These are phyloP conservation scores for Otolemur garnettii DNA, from an alignment of 2,113 vertebrate species.

Conservation along the genomic window DNA sequence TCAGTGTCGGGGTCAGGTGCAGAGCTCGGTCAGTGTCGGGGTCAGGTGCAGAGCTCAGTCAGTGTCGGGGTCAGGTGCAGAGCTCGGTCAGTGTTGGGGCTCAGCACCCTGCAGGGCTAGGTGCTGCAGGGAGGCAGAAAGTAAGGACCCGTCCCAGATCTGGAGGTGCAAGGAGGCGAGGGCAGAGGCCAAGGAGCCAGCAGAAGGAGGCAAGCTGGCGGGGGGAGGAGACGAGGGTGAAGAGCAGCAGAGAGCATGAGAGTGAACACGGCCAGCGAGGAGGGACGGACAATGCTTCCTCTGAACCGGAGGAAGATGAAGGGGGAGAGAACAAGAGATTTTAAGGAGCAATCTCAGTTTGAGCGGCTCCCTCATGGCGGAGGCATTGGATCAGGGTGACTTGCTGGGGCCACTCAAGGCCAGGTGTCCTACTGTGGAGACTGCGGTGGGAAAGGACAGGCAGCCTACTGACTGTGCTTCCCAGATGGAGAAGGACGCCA, in stretches of 20 bases:
- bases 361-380: not conserved
- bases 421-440: not conserved
- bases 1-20: fast-evolving
- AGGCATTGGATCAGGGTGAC: not conserved
- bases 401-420: not conserved
- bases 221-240: not conserved
- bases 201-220: not conserved
- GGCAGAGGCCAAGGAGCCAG: not conserved
- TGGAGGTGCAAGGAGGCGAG: not conserved
- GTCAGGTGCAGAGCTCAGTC: not conserved
- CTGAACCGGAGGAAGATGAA: not conserved
- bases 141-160: not conserved
- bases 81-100: not conserved
- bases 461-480: not conserved
- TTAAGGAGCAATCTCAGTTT: not conserved
- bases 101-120: no score
- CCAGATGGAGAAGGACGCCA: not conserved
- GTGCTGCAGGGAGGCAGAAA: no score
- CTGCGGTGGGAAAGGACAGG: not conserved
- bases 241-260: not conserved
- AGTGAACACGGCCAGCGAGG: not conserved
- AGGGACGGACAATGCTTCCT: fast-evolving
- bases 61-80: not conserved
- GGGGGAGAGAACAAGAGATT: not conserved
- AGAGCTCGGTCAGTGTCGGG: no score